Base-by-base conservation (phyloP, 2,797 vertebrate genomes). In the Pseudochromis fuscus region DNA sequence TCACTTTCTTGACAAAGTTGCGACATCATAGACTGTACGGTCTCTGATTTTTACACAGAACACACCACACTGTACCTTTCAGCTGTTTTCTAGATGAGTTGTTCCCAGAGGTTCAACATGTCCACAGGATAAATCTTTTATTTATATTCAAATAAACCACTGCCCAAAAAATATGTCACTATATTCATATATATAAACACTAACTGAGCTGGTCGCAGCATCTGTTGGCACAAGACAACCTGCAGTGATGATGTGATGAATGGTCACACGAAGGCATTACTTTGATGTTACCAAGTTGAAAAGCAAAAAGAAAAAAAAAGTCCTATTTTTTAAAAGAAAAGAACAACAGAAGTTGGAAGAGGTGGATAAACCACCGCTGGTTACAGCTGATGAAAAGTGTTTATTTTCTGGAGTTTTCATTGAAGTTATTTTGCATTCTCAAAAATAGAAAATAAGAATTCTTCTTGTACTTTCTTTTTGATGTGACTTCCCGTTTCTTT, bases 401-500 rank as follows among this genome's bases (percentile, higher is more conserved):
- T 18, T 37, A n/a, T 33, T 72, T 62, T 44, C 15, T n/a, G 9
- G 16, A 50, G 25, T 2, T 33, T 59, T 16, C 40, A n/a, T 5
- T 67, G 5, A 30, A 57, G 24, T 65, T 4, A 24, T 72, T 62
- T 44, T 50, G 16, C 23, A 28, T 70, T 31, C 15, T 57, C n/a
- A 73, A 10, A 71, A 35, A 51, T 24, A 67, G 37, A 27, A 67
- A 46, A 45, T n/a, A 53, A 45, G 58, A 66, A 46, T 27, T 64
- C 10, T 45, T 66, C 44, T 62, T 25, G 7, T 31, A 8, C 40
- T 67, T 52, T 69, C 24, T 57, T 73, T 79, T 69, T 59, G 38
- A 75, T 59, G 58, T 4, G 7, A 42, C 31, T 49, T 58, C 28
- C 19, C 42, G 64, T 85, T 73, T 50, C 56, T 75, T 46, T 70